Conservation (phyloP, 2,113 vertebrate species). For the Dinomys branickii region DNA sequence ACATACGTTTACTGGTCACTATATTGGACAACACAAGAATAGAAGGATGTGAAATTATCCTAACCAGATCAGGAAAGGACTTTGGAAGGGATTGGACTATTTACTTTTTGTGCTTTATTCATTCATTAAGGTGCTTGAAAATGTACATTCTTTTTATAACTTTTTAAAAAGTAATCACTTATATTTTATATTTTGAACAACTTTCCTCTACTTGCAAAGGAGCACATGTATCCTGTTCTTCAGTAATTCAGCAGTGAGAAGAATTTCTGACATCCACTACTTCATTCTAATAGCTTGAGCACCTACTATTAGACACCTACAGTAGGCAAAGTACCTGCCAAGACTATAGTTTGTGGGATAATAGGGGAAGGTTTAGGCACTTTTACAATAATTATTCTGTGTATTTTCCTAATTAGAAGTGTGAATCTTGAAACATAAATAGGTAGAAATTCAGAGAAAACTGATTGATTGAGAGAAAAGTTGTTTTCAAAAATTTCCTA, state of each 20-base stretch:
- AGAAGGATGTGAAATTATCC: not conserved
- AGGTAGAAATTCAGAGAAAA: conserved; percentile 4
- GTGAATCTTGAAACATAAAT: not conserved
- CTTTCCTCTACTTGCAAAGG: not conserved
- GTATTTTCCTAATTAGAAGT: not conserved
- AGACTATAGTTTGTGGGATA: not conserved
- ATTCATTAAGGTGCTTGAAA: not conserved
- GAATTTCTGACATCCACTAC: not conserved
- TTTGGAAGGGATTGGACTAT: too few relatives aligned
- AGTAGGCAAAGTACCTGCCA: not conserved
- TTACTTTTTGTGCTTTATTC: too few relatives aligned
- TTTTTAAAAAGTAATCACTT: not conserved
- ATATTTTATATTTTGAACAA: not conserved
- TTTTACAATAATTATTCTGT: not conserved
- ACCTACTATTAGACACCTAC: not conserved
- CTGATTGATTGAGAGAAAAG: not conserved
- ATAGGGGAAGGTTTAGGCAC: not conserved
- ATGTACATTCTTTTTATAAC: not conserved
- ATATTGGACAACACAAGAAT: not conserved
- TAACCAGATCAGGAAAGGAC: not conserved
- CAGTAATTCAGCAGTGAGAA: not conserved
- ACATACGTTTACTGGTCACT: not conserved
- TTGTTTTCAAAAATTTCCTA: not conserved
- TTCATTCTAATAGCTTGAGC: not conserved
- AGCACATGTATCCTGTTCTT: not conserved